Percentiles rank a stretch among this genome's conserved stretches.
phyloP scores from a whole-genome alignment of 2,113 vertebrate species.

The Tachuris rubrigastra region DNA sequence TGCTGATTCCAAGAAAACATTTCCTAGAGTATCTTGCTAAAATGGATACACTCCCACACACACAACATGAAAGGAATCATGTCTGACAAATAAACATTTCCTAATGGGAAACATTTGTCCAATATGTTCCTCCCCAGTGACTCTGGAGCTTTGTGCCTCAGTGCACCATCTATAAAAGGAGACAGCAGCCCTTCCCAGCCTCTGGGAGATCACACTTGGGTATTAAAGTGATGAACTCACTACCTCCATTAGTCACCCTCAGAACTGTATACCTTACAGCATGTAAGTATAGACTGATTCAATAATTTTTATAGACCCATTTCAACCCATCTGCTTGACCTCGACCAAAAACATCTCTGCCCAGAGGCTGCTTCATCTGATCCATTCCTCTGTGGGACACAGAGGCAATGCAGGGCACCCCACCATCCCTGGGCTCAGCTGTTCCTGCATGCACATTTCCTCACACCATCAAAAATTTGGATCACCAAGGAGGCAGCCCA shows the following conservation, averaged over 20 bases:
- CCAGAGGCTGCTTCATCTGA: background rate
- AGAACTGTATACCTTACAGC: accelerated
- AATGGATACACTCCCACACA: background rate
- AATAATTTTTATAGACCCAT: background rate
- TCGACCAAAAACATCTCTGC: background rate
- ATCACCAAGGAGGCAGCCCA: background rate
- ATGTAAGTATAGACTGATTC: background rate
- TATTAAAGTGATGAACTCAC: background rate
- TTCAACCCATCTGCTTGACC: background rate
- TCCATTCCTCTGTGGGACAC: background rate
- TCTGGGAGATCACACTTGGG: background rate
- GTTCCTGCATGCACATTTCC: background rate
- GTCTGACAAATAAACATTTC: constrained; percentile 52
- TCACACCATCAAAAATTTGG: background rate
- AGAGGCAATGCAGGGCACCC: background rate
- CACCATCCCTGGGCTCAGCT: background rate
- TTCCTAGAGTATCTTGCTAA: constrained; percentile 43
- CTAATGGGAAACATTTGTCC: constrained; percentile 42
- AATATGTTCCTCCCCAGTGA: background rate
- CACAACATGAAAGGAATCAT: constrained; percentile 20
- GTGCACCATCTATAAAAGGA: background rate
- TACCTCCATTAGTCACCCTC: background rate
- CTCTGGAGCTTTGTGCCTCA: background rate
- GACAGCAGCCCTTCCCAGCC: background rate
- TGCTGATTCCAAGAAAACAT: background rate